These are phyloP conservation scores for Acronicta alni DNA, from an alignment of 2,888 invertebrate species.

Conservation along the genomic window DNA sequence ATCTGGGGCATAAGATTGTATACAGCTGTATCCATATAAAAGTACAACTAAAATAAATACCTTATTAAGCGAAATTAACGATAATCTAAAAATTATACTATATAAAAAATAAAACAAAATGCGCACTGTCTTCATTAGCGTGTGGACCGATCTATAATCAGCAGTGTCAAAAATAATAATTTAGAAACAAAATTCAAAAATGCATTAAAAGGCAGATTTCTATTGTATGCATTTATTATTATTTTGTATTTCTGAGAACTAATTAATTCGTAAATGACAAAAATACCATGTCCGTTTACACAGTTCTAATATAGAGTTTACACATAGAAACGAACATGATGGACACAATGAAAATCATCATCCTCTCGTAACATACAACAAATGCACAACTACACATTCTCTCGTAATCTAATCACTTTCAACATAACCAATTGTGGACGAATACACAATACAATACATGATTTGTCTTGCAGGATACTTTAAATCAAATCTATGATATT, in stretches of 20 bases:
- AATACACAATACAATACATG: slow-evolving; percentile 74
- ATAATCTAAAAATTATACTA: slow-evolving; percentile 81
- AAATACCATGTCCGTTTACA: slow-evolving; percentile 58
- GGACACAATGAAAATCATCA: slow-evolving; percentile 53
- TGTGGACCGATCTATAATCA: slow-evolving; percentile 57
- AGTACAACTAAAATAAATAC: slow-evolving; percentile 89
- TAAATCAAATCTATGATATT: slow-evolving; percentile 80
- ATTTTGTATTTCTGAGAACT: slow-evolving; percentile 68
- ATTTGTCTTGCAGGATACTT: slow-evolving; percentile 75
- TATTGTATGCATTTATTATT: slow-evolving; percentile 77
- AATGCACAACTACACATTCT: slow-evolving; percentile 69
- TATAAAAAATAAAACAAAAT: slow-evolving; percentile 77
- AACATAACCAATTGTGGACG: slow-evolving; percentile 75
- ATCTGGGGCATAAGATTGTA: slow-evolving; percentile 75
- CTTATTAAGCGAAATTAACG: slow-evolving; percentile 86
- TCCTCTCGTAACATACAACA: slow-evolving; percentile 54
- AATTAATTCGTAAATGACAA: slow-evolving; percentile 64
- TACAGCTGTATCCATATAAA: slow-evolving; percentile 87
- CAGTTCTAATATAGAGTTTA: slow-evolving; percentile 61
- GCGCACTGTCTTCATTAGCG: slow-evolving; percentile 72
- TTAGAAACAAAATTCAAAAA: slow-evolving; percentile 74
- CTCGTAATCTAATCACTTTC: slow-evolving; percentile 65
- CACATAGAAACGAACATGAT: slow-evolving; percentile 56
- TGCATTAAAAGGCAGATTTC: slow-evolving; percentile 85
- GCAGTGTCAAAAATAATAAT: slow-evolving; percentile 62